Base-by-base conservation (phyloP, 2,113 vertebrate species). In the Sarotherodon lohbergeri region DNA sequence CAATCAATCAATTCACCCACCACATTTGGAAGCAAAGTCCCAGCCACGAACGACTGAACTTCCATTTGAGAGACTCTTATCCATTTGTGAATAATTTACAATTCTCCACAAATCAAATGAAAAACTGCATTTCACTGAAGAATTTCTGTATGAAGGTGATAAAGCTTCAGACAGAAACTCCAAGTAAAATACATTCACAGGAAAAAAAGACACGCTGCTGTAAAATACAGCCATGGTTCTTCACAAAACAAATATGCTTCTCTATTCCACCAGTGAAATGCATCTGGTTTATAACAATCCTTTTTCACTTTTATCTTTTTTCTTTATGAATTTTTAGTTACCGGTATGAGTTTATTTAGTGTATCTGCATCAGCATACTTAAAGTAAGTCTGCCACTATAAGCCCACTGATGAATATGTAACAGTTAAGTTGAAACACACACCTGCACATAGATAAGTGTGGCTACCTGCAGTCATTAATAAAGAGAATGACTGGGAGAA, bases 401-500 rank as follows among this genome's bases (percentile, higher is more conserved):
- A 17, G 41, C 66, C 52, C 43, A 54, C 79, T 88, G 79, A 88
- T 91, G 80, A 84, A 71, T 80, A 88, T 48, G 19, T 61, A 81
- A 48, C 81, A 66, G 78, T 41, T 83, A 55, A 85, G 11, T 79
- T 27, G 7, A 19, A 59, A 82, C 19, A 50, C 63, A 39, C n/a
- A 85, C 29, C 54, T 43, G 12, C 27, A 52, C 24, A 50, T 63
- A 86, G 2, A 61, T 6, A 41, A 76, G 43, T 82, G 82, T 50
- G 56, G 27, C 34, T 87, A 84, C 39, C 78, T 57, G 79, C 79
- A 85, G 90, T 94, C 87, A 93, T 94, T 93, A 95, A 90, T 87
- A 89, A 85, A 82, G 84, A 81, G 52, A 86, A 89, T 83, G 81
- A 90, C 66, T 80, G 6, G 43, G 78, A 81, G 56, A 50, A 34